Percentiles rank a stretch among this genome's conserved stretches.
Conservation (phyloP, 2,888 invertebrate species). For the Chrysopilus asiliformis region DNA sequence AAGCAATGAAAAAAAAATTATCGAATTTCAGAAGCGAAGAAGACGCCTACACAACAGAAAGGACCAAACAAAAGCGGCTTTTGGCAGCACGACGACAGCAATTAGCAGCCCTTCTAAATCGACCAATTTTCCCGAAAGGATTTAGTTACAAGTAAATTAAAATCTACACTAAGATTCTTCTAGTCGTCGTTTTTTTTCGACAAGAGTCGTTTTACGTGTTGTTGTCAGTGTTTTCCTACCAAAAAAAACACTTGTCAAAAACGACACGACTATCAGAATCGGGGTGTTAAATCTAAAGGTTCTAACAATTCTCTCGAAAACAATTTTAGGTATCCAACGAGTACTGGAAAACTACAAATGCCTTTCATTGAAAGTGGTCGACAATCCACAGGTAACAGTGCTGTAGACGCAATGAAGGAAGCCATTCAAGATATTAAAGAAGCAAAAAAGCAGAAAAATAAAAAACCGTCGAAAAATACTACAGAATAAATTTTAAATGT, state of each 20-base stretch:
- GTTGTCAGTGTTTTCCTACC: too few relatives aligned
- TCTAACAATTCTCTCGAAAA: neutral
- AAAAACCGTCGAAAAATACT: conserved; percentile 22
- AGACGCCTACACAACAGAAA: conserved; percentile 27
- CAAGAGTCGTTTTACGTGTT: too few relatives aligned
- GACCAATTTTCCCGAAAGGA: conserved; percentile 52
- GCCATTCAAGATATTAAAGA: conserved; percentile 32
- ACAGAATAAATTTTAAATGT: conserved; percentile 5
- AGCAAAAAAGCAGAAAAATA: conserved; percentile 29
- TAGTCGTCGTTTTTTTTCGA: conserved; percentile 8
- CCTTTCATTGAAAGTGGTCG: conserved; percentile 21
- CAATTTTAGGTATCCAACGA: conserved; percentile 31
- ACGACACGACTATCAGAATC: too few relatives aligned
- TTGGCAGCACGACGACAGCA: conserved; percentile 40
- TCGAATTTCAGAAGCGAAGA: conserved; percentile 28
- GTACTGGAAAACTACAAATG: conserved; percentile 25
- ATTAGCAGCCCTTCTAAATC: conserved; percentile 39
- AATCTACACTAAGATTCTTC: conserved; percentile 31
- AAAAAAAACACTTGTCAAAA: too few relatives aligned
- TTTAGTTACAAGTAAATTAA: conserved; percentile 43
- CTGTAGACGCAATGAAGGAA: conserved; percentile 43
- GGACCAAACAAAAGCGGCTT: conserved; percentile 27
- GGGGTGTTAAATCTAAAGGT: too few relatives aligned
- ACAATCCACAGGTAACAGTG: conserved; percentile 25
- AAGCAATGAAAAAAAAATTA: neutral